Base-by-base conservation (phyloP, 2,113 vertebrate genomes). In the Albula glossodonta region DNA sequence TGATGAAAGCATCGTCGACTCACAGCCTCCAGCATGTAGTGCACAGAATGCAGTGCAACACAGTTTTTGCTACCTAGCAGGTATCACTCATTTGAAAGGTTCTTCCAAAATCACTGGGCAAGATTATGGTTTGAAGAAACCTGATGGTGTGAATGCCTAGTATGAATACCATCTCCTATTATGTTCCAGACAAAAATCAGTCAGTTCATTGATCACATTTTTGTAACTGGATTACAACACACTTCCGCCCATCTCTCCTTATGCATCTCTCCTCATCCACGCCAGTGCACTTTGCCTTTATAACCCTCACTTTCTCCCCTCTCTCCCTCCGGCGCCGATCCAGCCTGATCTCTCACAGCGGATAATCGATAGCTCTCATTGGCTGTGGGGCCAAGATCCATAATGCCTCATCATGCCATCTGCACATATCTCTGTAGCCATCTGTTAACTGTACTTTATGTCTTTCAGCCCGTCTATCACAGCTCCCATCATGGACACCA, bases 321-420 rank as follows among this genome's bases (percentile, higher is more conserved):
- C 84, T 25, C 56, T 80, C 84, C 79, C 31, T 53, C 83, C 52
- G 70, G 83, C 31, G 53, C 49, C 48, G 49, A 88, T 84, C 81
- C 80, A 86, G 70, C 60, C 52, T 82, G 4, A 81, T 88, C 81
- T 80, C 50, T 12, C 6, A 10, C 66, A 31, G 78, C 57, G 48
- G 48, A 78, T 88, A 19, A 93, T 93, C 93, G 83, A 93, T 92
- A 90, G 81, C 80, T 82, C 86, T 83, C 88, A 92, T 89, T 78
- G 86, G 80, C 86, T 86, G 80, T 0, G 49, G 87, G 89, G 87
- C 82, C 82, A 50, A 81, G 84, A 84, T 66, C 25, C 85, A 25
- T 86, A 19, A 84, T 88, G 90, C 87, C 84, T 84, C 87, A 87
- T 90, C 91, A 89, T 90, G 92, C 92, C 90, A 92, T 92, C 88